A percentile compares a stretch with the other conserved stretches of the same genome.
Evolutionary conservation across 1,140 invertebrate species (phyloP).

Genomic region (Pseudomyrmex flavicornis): DNA sequence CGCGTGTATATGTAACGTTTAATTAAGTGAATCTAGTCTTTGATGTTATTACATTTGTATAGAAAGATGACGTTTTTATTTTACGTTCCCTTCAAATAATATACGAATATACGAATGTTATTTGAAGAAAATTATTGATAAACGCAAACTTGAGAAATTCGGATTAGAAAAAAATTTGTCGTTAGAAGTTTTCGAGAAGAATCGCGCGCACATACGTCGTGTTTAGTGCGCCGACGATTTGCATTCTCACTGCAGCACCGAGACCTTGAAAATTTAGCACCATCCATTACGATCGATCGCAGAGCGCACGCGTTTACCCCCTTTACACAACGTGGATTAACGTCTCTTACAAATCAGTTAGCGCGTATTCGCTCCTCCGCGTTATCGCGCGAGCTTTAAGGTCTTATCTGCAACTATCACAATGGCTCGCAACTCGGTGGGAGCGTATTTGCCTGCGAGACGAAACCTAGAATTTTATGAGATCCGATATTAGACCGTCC

Average conservation of each 20-base stretch:
- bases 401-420: constrained; percentile 50
- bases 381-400: constrained; percentile 42
- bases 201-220: too few relatives aligned
- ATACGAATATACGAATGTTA: not conserved
- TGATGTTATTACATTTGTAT: not conserved
- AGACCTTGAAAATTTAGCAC: constrained; percentile 33
- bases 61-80: not conserved
- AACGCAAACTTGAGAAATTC: too few relatives aligned
- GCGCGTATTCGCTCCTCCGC: constrained; percentile 7
- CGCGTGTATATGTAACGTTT: not conserved
- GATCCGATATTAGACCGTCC: constrained; percentile 45
- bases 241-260: not conserved
- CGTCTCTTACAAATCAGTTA: constrained; percentile 53
- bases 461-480: constrained; percentile 48
- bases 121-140: too few relatives aligned
- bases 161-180: too few relatives aligned
- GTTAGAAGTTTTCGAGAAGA: not conserved
- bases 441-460: constrained; percentile 38
- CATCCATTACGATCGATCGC: constrained; percentile 37
- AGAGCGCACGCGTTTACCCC: constrained; percentile 18
- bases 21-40: constrained; percentile 32
- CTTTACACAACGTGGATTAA: constrained; percentile 22
- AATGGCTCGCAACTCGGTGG: not conserved
- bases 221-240: not conserved
- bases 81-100: not conserved